phyloP scores from a whole-genome alignment of 2,888 invertebrate genomes.

The Hydraecia micacea region DNA sequence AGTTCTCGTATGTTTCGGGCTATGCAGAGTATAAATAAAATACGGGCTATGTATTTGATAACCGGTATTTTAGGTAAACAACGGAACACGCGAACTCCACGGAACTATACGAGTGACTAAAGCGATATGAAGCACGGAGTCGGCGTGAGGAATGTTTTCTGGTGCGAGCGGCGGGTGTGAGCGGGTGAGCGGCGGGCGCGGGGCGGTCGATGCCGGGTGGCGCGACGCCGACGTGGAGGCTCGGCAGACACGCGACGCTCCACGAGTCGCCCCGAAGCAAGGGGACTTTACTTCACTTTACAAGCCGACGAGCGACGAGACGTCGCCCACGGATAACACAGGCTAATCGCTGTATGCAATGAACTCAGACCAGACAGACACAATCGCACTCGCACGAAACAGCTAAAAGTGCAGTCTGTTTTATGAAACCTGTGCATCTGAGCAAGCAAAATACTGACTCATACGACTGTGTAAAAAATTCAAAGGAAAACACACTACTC shows the following conservation, averaged over 20 bases:
- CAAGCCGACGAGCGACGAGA: conserved; percentile 15
- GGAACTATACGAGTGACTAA: conserved; percentile 75
- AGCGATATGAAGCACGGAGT: conserved; percentile 71
- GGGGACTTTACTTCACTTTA: conserved; percentile 57
- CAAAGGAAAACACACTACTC: neutral
- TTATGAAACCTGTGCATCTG: conserved; percentile 17
- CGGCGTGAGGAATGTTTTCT: conserved; percentile 78
- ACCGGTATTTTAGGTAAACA: conserved; percentile 57
- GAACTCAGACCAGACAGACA: conserved; percentile 14
- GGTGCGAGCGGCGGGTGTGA: conserved; percentile 66
- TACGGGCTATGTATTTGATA: conserved; percentile 56
- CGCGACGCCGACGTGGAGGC: conserved; percentile 90
- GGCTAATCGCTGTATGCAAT: conserved; percentile 34
- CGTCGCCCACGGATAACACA: conserved; percentile 22
- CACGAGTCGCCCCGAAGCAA: conserved; percentile 78
- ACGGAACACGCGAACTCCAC: conserved; percentile 70
- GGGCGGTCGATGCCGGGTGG: conserved; percentile 81
- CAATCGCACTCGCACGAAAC: neutral
- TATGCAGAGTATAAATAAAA: no score
- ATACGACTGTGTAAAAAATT: neutral
- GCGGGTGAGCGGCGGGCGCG: conserved; percentile 65
- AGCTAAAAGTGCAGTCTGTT: conserved; percentile 6
- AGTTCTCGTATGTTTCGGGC: conserved; percentile 56
- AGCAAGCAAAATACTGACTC: conserved; percentile 20
- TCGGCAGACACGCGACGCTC: conserved; percentile 86